phyloP scores from a whole-genome alignment of 2,888 invertebrate species.

The Timandra comae region DNA sequence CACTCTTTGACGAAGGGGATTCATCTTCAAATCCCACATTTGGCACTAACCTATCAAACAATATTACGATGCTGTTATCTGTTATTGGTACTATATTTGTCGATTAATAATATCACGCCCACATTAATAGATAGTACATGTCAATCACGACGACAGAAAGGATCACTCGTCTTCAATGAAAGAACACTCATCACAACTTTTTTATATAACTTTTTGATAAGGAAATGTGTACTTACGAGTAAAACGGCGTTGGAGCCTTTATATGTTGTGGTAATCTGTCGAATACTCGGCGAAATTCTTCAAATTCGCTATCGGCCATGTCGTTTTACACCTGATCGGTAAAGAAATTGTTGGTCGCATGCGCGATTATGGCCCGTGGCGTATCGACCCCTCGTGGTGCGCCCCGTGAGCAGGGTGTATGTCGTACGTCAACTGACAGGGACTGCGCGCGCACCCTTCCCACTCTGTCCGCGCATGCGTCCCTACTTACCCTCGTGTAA shows the following conservation, averaged over 20 bases:
- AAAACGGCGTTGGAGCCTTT: constrained; percentile 88
- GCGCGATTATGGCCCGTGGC: constrained; percentile 42
- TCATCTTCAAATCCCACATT: constrained; percentile 89
- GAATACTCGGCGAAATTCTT: constrained; percentile 92
- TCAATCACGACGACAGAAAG: constrained; percentile 14
- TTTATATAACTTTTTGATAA: constrained; percentile 1
- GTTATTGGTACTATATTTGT: too few species aligned
- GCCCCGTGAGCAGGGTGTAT: constrained; percentile 18
- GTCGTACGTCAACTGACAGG: constrained; percentile 34
- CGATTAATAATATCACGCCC: constrained; percentile 11
- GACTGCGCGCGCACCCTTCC: constrained; percentile 34
- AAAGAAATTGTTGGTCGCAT: constrained; percentile 43
- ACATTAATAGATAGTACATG: constrained; percentile 27
- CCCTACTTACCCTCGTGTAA: constrained; percentile 25
- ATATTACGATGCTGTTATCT: background rate
- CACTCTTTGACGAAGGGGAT: constrained; percentile 87
- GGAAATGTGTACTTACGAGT: constrained; percentile 84
- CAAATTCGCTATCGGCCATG: constrained; percentile 96
- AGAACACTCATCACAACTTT: too few species aligned
- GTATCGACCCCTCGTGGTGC: constrained; percentile 49
- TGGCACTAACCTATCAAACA: constrained; percentile 83
- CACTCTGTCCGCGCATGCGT: constrained; percentile 26
- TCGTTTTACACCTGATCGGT: constrained; percentile 84
- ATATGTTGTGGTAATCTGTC: constrained; percentile 87
- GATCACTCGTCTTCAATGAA: too few species aligned